Conservation (phyloP, 2,797 vertebrate species). For the Amazonetta brasiliensis region DNA sequence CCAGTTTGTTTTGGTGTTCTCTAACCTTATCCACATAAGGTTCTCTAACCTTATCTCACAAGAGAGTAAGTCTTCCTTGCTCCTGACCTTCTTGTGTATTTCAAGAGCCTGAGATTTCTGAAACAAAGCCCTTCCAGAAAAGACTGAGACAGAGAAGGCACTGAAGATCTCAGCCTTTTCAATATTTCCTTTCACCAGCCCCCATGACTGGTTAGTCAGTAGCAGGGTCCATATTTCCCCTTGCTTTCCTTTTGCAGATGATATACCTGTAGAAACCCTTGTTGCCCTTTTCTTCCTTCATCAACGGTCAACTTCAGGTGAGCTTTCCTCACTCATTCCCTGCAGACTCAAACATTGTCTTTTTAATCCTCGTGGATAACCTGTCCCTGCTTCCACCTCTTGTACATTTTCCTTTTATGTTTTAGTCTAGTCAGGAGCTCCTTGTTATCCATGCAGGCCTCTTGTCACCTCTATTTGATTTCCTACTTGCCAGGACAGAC, state of each 20-base stretch:
- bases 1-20: background rate
- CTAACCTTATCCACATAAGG: background rate
- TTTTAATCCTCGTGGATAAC: background rate
- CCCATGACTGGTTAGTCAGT: background rate
- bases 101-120: background rate
- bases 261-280: background rate
- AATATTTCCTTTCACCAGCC: background rate
- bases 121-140: background rate
- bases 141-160: background rate
- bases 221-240: background rate
- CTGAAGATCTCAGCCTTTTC: background rate
- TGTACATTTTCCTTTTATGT: background rate
- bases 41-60: no score
- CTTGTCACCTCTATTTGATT: background rate
- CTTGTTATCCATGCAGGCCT: background rate
- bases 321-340: background rate
- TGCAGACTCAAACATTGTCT: background rate
- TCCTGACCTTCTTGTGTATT: background rate
- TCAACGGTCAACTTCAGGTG: background rate
- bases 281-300: background rate
- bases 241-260: background rate
- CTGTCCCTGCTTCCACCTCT: background rate
- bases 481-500: background rate
- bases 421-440: background rate
- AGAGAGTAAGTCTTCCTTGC: background rate